Base-by-base conservation (phyloP, 2,888 invertebrate species). In the Volucella zonaria region DNA sequence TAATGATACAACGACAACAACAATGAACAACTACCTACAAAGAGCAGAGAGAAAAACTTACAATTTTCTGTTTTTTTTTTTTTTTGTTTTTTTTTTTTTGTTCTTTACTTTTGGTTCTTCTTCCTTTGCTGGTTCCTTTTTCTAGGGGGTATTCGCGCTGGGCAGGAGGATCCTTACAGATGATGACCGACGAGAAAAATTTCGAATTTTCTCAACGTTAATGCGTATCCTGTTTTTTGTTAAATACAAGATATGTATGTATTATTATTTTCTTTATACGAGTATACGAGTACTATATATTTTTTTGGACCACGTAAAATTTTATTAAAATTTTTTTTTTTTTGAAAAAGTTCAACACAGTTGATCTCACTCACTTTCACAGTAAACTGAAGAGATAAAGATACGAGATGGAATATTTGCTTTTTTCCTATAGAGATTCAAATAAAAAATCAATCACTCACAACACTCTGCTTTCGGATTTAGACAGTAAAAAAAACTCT, bases 151-250 rank as follows among this genome's bases (percentile, higher is more conserved):
- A 12, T n/a, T 18, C 14, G 45, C 43, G 23, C 49, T 59, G 31
- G 62, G 31, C 45, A 62, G 67, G 66, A 73, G 73, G 61, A 82
- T 77, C 82, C 82, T 82, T 77, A 73, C 67, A 82, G 61, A 56
- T 82, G 67, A 77, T 67, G 52, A 56, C 56, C 70, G 54, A 67
- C 43, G 56, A 73, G 52, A 61, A 68, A 76, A 71, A 14, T 15
- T 67, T 56, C 18, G 10, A 31, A 49, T 11, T 70, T 74, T 59
- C 54, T 54, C 64, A 71, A 42, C 42, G 59, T 31, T 45, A 31
- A 47, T 56, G 59, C 42, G 52, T 76, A 81, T 59, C 70, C 70
- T 71, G 77, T 77, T 62, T 62, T 68, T 31, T 11, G 10, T 12
- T 31, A 6, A 31, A 31, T 31, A 31, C 31, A 31, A 31, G 3